Conservation (phyloP, 2,113 vertebrate genomes). For the Columba janthina region DNA sequence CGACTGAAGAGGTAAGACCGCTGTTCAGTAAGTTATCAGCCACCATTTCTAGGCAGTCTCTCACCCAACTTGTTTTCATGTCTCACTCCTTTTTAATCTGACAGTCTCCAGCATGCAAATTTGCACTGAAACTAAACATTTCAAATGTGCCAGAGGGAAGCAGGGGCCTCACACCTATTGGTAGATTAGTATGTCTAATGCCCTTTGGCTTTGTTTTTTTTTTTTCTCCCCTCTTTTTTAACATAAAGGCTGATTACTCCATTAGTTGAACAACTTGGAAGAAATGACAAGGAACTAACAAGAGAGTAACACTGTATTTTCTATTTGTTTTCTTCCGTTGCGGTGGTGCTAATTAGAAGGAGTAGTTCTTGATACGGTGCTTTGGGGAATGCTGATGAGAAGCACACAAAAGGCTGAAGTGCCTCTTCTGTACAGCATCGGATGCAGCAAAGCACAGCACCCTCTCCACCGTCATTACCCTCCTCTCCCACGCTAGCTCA, state of each 20-base stretch:
- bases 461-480: background rate
- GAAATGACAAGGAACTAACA: conserved; percentile 57
- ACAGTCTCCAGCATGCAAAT: conserved; percentile 16
- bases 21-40: background rate
- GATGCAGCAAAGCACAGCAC: background rate
- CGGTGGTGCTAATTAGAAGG: conserved; percentile 48
- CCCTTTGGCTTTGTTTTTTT: background rate
- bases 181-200: background rate
- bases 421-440: background rate
- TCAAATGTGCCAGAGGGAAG: background rate
- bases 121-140: background rate
- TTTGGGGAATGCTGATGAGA: conserved; percentile 60
- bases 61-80: conserved; percentile 17
- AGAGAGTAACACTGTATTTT: conserved; percentile 58
- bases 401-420: conserved; percentile 50
- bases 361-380: conserved; percentile 31
- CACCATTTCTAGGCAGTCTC: conserved; percentile 16
- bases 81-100: conserved; percentile 34
- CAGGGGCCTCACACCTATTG: conserved; percentile 21
- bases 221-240: background rate
- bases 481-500: background rate
- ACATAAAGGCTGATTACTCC: conserved; percentile 19
- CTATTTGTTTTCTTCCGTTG: conserved; percentile 49
- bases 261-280: conserved; percentile 49
- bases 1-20: background rate